Base-by-base conservation (phyloP, 2,888 invertebrate species). In the Cremastinae sp. region DNA sequence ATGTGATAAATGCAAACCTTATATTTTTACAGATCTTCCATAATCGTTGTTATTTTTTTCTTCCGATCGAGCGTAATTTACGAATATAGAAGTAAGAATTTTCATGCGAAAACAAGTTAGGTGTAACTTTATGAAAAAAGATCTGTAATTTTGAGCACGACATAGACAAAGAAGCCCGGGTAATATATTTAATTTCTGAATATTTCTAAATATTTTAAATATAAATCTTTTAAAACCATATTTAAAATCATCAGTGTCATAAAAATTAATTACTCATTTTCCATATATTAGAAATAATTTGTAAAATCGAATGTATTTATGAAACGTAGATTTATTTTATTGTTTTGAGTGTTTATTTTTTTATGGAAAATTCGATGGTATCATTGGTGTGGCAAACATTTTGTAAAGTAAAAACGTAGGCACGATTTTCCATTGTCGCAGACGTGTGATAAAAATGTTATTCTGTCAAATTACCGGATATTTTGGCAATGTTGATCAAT, bases 401-500 rank as follows among this genome's bases (percentile, higher is more conserved):
- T 69, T 36, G 58, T 64, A 41, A 45, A 70, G 22, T 36, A 12
- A 61, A 47, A 49, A 28, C 16, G 36, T 66, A 73, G n/a, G 53
- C 53, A 22, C 54, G 18, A 58, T 49, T 45, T 36, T 49, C 54
- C 36, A 53, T 71, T 75, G 66, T 20, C 36, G 54, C 66, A 75
- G 47, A 54, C 54, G 54, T 70, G 47, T 20, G n/a, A n/a, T n/a
- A 54, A 62, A 71, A 56, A 56, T 38, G 3, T 71, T 49, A 58
- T 62, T 68, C 38, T 66, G 61, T 65, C 45, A 7, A 61, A 71
- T 71, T 45, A 56, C 38, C 56, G 61, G 47, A 14, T 43, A 10
- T 59, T 66, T 49, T 18, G 36, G 38, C 34, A 68, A 56, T 41
- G 61, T 70, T 70, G 43, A 38, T 62, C 38, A 65, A 61, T 70